phyloP scores from a whole-genome alignment of 2,113 vertebrate genomes.

The Dicentrarchus labrax region DNA sequence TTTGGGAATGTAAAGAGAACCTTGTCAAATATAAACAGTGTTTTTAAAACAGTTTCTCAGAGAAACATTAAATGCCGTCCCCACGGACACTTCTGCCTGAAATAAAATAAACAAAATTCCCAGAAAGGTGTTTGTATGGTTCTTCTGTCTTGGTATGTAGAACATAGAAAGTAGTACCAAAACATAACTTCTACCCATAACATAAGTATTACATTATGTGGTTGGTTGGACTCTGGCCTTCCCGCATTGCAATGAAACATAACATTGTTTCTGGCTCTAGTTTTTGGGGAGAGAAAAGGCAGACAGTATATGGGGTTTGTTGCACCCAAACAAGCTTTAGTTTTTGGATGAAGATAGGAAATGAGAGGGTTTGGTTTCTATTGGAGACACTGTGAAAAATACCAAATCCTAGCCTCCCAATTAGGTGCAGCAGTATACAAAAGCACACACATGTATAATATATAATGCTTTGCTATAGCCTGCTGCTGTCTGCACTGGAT shows the following conservation, averaged over 20 bases:
- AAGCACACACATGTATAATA: background rate
- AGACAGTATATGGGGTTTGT: background rate
- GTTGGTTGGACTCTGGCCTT: background rate
- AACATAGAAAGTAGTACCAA: background rate
- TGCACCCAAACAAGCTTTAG: background rate
- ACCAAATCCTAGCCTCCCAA: background rate
- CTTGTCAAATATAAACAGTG: slow-evolving; percentile 4
- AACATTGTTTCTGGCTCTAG: background rate
- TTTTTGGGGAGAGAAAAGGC: background rate
- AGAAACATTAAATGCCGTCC: background rate
- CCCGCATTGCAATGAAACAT: background rate
- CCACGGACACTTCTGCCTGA: background rate
- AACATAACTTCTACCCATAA: background rate
- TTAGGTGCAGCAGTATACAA: background rate
- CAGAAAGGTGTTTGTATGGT: no score
- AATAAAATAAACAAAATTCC: background rate
- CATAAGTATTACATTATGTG: background rate
- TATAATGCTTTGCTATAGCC: background rate
- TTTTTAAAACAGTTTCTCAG: background rate
- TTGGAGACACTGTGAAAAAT: background rate
- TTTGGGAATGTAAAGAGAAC: background rate
- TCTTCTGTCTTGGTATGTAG: background rate
- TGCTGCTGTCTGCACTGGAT: background rate
- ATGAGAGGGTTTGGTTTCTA: background rate
- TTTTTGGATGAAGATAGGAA: background rate